Evolutionary conservation across 2,113 vertebrate genomes (phyloP).

Genomic region (Periophthalmus modestus): DNA sequence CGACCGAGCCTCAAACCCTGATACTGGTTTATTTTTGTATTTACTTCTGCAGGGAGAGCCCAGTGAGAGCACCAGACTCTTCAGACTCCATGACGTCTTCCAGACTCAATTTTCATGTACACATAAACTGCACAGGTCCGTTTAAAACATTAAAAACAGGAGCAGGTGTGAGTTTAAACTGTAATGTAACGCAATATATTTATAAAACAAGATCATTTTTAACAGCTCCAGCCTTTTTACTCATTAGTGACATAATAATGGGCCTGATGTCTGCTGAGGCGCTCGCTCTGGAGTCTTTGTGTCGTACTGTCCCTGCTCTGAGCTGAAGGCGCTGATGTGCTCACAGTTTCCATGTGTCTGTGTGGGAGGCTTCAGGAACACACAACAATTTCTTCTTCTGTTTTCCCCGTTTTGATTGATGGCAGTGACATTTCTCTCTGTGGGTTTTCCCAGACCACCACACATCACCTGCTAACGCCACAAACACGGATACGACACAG

Average conservation of each 20-base stretch:
- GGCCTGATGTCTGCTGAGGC: slow-evolving; percentile 15
- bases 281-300: slow-evolving; percentile 25
- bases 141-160: too few species aligned
- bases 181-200: not conserved
- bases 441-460: slow-evolving; percentile 15
- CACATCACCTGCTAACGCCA: not conserved
- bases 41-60: too few species aligned
- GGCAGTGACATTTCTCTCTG: slow-evolving; percentile 12
- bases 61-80: too few species aligned
- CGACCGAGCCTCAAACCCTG: not conserved
- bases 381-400: slow-evolving; percentile 60
- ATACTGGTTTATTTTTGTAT: not conserved
- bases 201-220: too few species aligned
- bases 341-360: slow-evolving; percentile 71
- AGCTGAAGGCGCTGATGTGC: slow-evolving; percentile 37
- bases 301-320: slow-evolving; percentile 45
- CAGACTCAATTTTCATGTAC: too few species aligned
- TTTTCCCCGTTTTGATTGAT: slow-evolving; percentile 6
- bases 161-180: too few species aligned
- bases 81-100: too few species aligned
- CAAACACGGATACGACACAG: not conserved
- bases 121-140: too few species aligned
- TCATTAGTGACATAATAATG: not conserved
- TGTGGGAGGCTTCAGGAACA: slow-evolving; percentile 65
- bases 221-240: too few species aligned